Evolutionary conservation across 2,797 vertebrate genomes (phyloP).

Genomic region (Tachyglossus aculeatus): DNA sequence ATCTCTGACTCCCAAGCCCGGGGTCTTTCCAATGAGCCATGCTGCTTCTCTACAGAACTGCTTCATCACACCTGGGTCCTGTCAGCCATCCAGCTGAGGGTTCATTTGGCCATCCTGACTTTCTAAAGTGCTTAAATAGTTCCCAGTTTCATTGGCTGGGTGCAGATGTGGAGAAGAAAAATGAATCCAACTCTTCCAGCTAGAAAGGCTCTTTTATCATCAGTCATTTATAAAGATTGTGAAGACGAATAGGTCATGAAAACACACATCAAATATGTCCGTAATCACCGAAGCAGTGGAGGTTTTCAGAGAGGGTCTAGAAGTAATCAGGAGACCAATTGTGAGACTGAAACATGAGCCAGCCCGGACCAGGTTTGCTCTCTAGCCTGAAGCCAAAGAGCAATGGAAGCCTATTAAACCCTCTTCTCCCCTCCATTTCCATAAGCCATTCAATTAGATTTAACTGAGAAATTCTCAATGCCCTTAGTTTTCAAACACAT

Average conservation of each 20-base stretch:
- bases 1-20: too few species aligned
- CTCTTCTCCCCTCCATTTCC: slow-evolving; percentile 10
- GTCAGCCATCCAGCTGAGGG: too few species aligned
- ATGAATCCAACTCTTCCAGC: too few species aligned
- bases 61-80: too few species aligned
- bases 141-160: too few species aligned
- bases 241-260: not conserved
- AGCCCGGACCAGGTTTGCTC: not conserved
- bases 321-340: not conserved
- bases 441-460: slow-evolving; percentile 9
- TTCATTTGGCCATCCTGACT: too few species aligned
- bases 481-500: not conserved
- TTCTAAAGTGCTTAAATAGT: too few species aligned
- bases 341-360: slow-evolving; percentile 1
- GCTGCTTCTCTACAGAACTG: too few species aligned
- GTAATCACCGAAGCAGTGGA: not conserved
- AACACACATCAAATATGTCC: not conserved
- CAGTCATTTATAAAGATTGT: too few species aligned
- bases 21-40: too few species aligned
- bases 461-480: not conserved
- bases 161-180: too few species aligned
- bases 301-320: not conserved
- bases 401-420: slow-evolving; percentile 1
- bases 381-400: slow-evolving; percentile 1
- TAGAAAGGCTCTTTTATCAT: too few species aligned